Evolutionary conservation across 1,140 invertebrate species (phyloP), one percentile per base, ranked within the genome.

Genomic region (Oreohelix idahoensis): DNA sequence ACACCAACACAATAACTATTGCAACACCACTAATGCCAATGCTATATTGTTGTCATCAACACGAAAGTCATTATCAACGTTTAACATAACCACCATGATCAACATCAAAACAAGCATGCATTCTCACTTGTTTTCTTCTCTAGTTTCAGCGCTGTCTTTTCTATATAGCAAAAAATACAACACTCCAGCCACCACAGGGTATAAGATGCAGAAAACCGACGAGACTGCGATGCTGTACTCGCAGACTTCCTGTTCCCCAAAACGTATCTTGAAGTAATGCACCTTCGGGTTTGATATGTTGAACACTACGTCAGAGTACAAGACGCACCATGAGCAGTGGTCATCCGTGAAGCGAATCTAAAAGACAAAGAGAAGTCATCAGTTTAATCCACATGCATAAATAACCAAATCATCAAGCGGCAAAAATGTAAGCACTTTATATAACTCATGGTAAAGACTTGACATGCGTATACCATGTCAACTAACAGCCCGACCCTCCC

Each of bases 191-290:
- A 49, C 38, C 1, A 81, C 26, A 0, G 84, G 66, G 69, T 86
- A 86, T 58, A 83, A 69, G 4, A 86, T 45, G 79, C 82, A 86
- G 66, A 86, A 84, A 2, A 86, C 45, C 8, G 82, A 82, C 0
- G 78, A 32, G 36, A 86, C 82, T 26, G 82, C 84, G 29, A 86
- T 63, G 79, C 69, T 83, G 82, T 86, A 86, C 36, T 84, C 51
- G 45, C 84, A 86, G 32, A 86, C 82, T 13, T 82, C 82, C 53
- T 39, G 29, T 17, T 75, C 39, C 0, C 84, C 84, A 75, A 86
- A 86, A 0, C 75, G 39, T 15, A 86, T 78, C 4, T 51, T n/a
- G 74, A 81, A 86, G 69, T 81, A 77, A 13, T 38, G 69, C 0
- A 38, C 39, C 8, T 20, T 15, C 1, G 63, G n/a, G 0, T 51